Base-by-base conservation (phyloP, 2,113 vertebrate genomes). In the Spizaetus ornatus region DNA sequence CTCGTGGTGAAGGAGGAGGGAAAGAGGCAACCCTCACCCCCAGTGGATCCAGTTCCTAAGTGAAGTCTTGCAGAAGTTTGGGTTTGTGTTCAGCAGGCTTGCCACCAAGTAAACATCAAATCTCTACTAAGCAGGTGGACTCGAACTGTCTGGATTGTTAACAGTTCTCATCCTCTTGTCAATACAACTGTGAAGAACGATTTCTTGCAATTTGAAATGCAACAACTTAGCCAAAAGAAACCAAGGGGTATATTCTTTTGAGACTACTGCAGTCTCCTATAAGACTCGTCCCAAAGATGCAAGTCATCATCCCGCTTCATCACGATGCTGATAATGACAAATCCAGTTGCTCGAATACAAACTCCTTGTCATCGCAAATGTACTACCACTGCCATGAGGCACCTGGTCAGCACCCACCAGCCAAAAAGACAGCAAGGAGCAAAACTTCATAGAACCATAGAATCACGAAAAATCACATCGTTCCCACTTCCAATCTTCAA, bases 151-250 rank as follows among this genome's bases (percentile, higher is more conserved):
- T 32, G 29, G 47, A 15, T 26, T 19, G 14, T 18, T 17, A 27
- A 12, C 6, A 9, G 59, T 34, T n/a, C 38, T 45, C 38, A 16
- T 29, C n/a, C 47, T 32, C 69, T 55, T 20, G 31, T 15, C 31
- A 61, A 15, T 1, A 48, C 4, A 36, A 56, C n/a, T 6, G 16
- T 5, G 16, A 36, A 36, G 40, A 65, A 40, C 3, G 0, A 17
- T 34, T 20, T 34, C 47, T 56, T 36, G 32, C 42, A 21, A 34
- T 52, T 52, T 17, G 17, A 70, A 50, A 43, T 3, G 8, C 55
- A 55, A 36, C 31, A 48, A 6, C 21, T 66, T 16, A 8, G 45
- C 34, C 52, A 55, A 15, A 61, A 47, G 40, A 67, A 45, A 13
- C 48, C 62, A 23, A 10, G 11, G 9, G 14, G 3, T 22, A 31